Conservation (phyloP, 2,113 vertebrate species). For the Gila orcuttii region DNA sequence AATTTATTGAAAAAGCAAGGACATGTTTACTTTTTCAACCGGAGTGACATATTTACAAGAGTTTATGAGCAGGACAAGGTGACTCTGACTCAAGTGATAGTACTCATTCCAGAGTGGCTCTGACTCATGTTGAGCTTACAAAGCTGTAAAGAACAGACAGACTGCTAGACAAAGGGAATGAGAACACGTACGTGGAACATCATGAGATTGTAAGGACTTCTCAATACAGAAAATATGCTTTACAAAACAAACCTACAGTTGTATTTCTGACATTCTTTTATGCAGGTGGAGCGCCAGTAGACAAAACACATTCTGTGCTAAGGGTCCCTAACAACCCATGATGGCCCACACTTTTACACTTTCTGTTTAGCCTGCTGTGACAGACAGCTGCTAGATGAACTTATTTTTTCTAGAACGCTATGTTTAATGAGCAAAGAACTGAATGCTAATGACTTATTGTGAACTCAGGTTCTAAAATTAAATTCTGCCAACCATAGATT, state of each 20-base stretch:
- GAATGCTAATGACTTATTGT: background rate
- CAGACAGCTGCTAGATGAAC: background rate
- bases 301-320: conserved; percentile 43
- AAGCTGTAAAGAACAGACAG: conserved; percentile 2
- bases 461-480: background rate
- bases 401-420: conserved; percentile 14
- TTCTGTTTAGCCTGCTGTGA: conserved; percentile 8
- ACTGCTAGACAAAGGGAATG: background rate
- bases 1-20: conserved; percentile 30
- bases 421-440: background rate
- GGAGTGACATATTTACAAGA: conserved; percentile 9
- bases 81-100: background rate
- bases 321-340: background rate
- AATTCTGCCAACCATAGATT: background rate
- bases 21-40: conserved; percentile 3
- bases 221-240: background rate
- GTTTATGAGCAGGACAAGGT: background rate
- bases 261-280: background rate
- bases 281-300: conserved; percentile 27
- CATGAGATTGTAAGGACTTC: background rate
- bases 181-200: background rate
- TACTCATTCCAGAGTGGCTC: too few species aligned
- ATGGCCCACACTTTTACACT: background rate
- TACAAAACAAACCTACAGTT: background rate
- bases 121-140: too few species aligned